Evolutionary conservation across 1,140 invertebrate genomes (phyloP), one percentile per base, ranked within the genome.

Genomic region (Drosophila fuyamai): DNA sequence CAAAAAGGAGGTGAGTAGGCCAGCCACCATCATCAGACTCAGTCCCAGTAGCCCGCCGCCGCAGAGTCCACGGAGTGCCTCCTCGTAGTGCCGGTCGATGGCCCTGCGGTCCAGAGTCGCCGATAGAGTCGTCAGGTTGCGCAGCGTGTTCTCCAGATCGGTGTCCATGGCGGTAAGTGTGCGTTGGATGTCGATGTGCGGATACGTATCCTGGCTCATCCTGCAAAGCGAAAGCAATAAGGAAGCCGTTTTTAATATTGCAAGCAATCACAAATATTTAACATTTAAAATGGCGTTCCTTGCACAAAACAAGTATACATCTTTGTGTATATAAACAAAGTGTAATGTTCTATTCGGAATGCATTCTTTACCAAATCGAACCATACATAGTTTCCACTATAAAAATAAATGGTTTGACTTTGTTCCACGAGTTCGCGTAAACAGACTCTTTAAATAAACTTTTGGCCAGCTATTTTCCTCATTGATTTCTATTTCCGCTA

Each of bases 21-120:
- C 95, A 1, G 96, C 96, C 9, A 96, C 90, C 73, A 97, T 93
- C 95, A 97, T 96, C 56, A 97, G 94, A 6, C 95, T 94, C 7
- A 97, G 92, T 29, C 97, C 96, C 72, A 94, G 95, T 92, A 97
- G 79, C 63, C 95, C 95, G 27, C 95, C 94, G 74, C 96, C 94
- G 81, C 96, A 97, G 2, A 96, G 93, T n/a, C 95, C 95, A 61
- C 94, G 94, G 23, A 96, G 92, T 0, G 95, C 95, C 35, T 94
- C 94, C 57, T 94, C 93, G 86, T 96, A 97, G 81, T 96, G 95
- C 27, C 94, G 94, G 85, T 97, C 95, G 14, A 96, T 93, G 27
- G 94, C 93, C 36, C 94, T 94, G 79, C 96, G 96, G 74, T 96
- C 96, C 2, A 97, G 93, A 14, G 95, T 92, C 13, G 94, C 93